phyloP scores from a whole-genome alignment of 2,888 invertebrate genomes.

The Vannuccia rotundouncinata region DNA sequence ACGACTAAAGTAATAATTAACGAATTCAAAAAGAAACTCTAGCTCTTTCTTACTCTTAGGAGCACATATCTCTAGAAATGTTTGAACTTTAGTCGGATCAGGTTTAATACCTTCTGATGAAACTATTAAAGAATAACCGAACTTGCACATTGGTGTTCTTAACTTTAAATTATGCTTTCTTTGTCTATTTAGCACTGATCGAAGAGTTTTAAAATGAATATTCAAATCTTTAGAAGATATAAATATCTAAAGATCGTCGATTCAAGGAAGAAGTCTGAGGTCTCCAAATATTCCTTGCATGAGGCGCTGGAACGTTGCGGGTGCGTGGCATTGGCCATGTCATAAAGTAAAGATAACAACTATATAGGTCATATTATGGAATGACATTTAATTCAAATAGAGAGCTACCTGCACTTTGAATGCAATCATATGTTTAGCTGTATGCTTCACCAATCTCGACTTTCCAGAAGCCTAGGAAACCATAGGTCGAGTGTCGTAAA shows the following conservation, averaged over 20 bases:
- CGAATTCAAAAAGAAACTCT: not conserved
- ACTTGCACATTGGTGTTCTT: no score
- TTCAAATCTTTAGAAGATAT: not conserved
- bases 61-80: not conserved
- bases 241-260: not conserved
- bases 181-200: no score
- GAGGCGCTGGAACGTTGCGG: conserved; percentile 7
- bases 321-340: not conserved
- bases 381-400: not conserved
- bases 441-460: not conserved
- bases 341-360: no score
- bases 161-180: no score
- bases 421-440: not conserved
- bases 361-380: no score
- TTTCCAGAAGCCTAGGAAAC: not conserved
- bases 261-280: not conserved
- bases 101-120: no score
- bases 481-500: not conserved
- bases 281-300: not conserved
- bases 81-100: no score
- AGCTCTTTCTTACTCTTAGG: not conserved
- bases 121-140: no score
- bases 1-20: no score
- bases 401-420: not conserved
- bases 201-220: not conserved